Percentiles rank a stretch among this genome's conserved stretches.
These are phyloP conservation scores for Ctenomys sociabilis DNA, from an alignment of 2,113 vertebrate species.

Conservation along the genomic window DNA sequence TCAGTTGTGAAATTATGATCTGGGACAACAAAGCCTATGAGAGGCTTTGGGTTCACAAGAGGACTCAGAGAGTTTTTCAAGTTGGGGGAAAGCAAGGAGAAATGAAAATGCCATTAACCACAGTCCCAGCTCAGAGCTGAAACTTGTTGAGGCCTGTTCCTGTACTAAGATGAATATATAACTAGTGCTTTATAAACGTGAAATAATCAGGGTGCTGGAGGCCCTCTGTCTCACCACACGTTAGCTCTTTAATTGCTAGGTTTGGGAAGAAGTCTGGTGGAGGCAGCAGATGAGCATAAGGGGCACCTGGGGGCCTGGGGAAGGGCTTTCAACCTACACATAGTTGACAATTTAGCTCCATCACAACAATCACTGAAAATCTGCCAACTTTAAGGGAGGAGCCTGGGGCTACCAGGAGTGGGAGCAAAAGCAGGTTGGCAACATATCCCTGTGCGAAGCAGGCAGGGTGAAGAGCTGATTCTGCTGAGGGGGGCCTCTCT, in stretches of 20 bases:
- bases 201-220: not conserved
- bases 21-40: not conserved
- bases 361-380: not conserved
- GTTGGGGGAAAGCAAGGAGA: not conserved
- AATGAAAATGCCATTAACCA: not conserved
- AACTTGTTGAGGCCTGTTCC: not conserved
- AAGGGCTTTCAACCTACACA: not conserved
- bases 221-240: not conserved
- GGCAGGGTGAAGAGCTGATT: not conserved
- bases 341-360: not conserved
- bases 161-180: not conserved
- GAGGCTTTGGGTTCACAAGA: not conserved
- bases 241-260: not conserved
- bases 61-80: not conserved
- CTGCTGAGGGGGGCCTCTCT: not conserved
- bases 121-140: not conserved
- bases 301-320: not conserved
- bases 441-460: not conserved
- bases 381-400: not conserved
- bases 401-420: too few relatives aligned
- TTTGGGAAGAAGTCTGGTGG: not conserved
- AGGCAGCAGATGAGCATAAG: not conserved
- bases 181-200: not conserved
- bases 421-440: not conserved
- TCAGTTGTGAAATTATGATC: not conserved